Percentiles rank a stretch among this genome's conserved stretches.
These are phyloP conservation scores for Neogobius melanostomus DNA, from an alignment of 2,113 vertebrate species.

Conservation along the genomic window DNA sequence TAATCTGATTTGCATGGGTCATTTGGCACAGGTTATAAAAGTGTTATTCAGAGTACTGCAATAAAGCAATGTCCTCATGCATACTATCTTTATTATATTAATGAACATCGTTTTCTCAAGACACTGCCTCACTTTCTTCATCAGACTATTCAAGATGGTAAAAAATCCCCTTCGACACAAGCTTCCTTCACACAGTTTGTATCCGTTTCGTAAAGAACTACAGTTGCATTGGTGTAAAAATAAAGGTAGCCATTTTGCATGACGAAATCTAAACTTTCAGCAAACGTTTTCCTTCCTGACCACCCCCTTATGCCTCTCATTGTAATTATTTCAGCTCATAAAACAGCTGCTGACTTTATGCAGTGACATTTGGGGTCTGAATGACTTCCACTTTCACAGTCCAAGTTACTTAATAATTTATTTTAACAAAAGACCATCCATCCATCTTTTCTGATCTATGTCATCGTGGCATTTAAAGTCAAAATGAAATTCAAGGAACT, in stretches of 20 bases:
- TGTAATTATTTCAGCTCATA: slow-evolving; percentile 5
- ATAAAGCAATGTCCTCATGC: too few relatives aligned
- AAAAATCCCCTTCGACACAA: too few relatives aligned
- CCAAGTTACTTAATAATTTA: neutral
- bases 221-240: too few relatives aligned
- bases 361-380: slow-evolving; percentile 17
- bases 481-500: neutral
- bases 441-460: slow-evolving; percentile 10
- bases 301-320: neutral
- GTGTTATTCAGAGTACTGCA: too few relatives aligned
- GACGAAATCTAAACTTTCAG: neutral
- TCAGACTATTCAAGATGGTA: too few relatives aligned
- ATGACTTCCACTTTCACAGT: neutral
- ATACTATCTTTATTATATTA: too few relatives aligned
- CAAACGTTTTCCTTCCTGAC: neutral
- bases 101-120: too few relatives aligned
- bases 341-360: slow-evolving; percentile 4
- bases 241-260: neutral
- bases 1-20: too few relatives aligned
- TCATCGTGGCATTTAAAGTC: neutral
- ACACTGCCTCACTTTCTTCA: too few relatives aligned
- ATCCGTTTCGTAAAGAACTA: too few relatives aligned
- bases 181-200: too few relatives aligned
- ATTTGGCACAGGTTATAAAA: too few relatives aligned
- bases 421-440: slow-evolving; percentile 5